Conservation (phyloP, 2,888 invertebrate species). For the Plebejus melissa region DNA sequence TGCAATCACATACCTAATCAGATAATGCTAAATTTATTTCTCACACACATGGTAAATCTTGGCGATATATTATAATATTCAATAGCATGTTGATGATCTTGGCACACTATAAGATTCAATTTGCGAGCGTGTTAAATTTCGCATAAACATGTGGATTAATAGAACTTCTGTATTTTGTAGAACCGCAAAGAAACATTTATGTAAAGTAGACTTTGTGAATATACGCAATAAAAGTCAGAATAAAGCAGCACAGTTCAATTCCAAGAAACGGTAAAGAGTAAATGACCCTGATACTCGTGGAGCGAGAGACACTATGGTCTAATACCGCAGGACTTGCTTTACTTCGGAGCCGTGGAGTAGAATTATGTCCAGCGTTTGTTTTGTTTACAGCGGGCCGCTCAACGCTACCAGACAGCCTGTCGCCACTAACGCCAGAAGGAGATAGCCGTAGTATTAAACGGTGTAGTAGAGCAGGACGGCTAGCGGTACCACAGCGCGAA, state of each 20-base stretch:
- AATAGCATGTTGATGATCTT: constrained; percentile 73
- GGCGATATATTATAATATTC: constrained; percentile 50
- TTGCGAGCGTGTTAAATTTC: constrained; percentile 45
- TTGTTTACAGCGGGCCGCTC: constrained; percentile 64
- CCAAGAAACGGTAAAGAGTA: constrained; percentile 39
- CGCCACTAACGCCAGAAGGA: constrained; percentile 66
- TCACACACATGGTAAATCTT: constrained; percentile 36
- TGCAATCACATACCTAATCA: not conserved
- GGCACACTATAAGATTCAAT: constrained; percentile 54
- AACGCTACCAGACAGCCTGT: constrained; percentile 75
- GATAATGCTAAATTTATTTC: constrained; percentile 28
- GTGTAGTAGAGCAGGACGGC: constrained; percentile 55
- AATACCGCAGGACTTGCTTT: constrained; percentile 33
- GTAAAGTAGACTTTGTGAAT: constrained; percentile 8
- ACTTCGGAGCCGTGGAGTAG: constrained; percentile 47
- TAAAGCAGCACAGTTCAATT: constrained; percentile 33
- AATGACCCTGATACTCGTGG: constrained; percentile 41
- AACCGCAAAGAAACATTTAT: not conserved
- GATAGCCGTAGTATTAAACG: constrained; percentile 51
- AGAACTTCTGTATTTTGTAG: not conserved
- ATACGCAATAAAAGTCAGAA: not conserved
- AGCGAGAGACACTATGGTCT: constrained; percentile 31
- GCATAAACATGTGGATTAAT: constrained; percentile 4
- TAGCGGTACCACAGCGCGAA: constrained; percentile 50
- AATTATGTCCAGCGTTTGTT: constrained; percentile 66